Base-by-base conservation (phyloP, 2,888 invertebrate genomes). In the Augochlorella aurata region DNA sequence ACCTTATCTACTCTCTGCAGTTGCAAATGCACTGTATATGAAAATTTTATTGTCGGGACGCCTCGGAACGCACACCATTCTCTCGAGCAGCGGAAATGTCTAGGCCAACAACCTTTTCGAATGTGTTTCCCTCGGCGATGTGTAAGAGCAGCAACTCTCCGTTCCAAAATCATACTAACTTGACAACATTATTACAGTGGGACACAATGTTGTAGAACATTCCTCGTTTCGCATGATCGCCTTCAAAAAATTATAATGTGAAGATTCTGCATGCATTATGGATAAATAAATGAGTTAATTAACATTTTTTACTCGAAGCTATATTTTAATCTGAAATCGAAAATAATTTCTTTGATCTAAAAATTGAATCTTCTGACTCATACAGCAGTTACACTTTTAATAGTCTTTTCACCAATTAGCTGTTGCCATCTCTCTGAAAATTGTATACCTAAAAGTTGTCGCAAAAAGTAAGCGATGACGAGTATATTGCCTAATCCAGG, bases 1-100 rank as follows among this genome's bases (percentile, higher is more conserved):
- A 24, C 58, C 58, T 58, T 58, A 58, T 58, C 58, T 58, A 24
- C 58, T 58, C 58, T 24, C 58, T 58, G 58, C 58, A 58, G 58
- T 24, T 58, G 24, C 58, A 58, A 58, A 58, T 58, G 58, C 24
- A 58, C 58, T 58, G 24, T 58, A 58, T 58, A 58, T 58, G 58
- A 58, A 58, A 58, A 58, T 58, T 58, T 58, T 24, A 58, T 58
- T 58, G 58, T 24, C 58, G 24, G 58, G 14, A 24, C 8, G 58
- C 58, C 58, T 58, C 58, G 58, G 58, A 24, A 24, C 58, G 16
- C 58, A 58, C 58, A 58, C 58, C 58, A 58, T 58, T 58, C 16
- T 58, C 58, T 58, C 58, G 58, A 58, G 58, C 58, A 58, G 24
- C 58, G 14, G 58, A 58, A 58, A 24, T 16, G 58, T 24, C 58